Percentiles rank a stretch among this genome's conserved stretches.
Evolutionary conservation across 2,113 vertebrate species (phyloP).

Genomic region (Sminthopsis crassicaudata): DNA sequence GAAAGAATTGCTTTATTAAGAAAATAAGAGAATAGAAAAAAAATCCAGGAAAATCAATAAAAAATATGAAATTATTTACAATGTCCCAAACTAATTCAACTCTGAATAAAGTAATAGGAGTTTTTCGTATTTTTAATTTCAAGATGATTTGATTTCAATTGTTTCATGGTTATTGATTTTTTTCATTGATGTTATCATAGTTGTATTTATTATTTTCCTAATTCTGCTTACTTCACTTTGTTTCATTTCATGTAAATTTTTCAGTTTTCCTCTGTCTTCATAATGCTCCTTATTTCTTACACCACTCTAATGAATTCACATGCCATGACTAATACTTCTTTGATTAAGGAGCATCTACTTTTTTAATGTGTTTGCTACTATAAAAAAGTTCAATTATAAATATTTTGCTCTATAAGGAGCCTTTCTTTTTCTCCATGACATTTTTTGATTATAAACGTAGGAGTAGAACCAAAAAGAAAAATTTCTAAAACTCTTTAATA

Average conservation of each 20-base stretch:
- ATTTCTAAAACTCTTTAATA: neutral
- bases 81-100: neutral
- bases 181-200: neutral
- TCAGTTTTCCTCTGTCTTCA: neutral
- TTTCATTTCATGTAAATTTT: neutral
- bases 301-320: neutral
- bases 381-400: neutral
- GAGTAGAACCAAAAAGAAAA: neutral
- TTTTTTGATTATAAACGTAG: neutral
- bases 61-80: neutral
- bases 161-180: neutral
- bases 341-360: neutral
- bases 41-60: neutral
- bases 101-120: neutral
- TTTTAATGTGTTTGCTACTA: neutral
- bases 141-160: neutral
- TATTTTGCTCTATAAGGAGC: neutral
- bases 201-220: neutral
- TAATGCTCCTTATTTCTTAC: neutral
- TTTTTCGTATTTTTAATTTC: neutral
- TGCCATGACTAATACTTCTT: neutral
- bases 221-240: neutral
- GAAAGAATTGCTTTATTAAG: neutral
- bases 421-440: neutral
- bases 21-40: neutral